Percentiles rank a stretch among this genome's conserved stretches.
These are phyloP conservation scores for Sinodicranocentrus sp. DNA, from an alignment of 2,888 invertebrate species.

Conservation along the genomic window DNA sequence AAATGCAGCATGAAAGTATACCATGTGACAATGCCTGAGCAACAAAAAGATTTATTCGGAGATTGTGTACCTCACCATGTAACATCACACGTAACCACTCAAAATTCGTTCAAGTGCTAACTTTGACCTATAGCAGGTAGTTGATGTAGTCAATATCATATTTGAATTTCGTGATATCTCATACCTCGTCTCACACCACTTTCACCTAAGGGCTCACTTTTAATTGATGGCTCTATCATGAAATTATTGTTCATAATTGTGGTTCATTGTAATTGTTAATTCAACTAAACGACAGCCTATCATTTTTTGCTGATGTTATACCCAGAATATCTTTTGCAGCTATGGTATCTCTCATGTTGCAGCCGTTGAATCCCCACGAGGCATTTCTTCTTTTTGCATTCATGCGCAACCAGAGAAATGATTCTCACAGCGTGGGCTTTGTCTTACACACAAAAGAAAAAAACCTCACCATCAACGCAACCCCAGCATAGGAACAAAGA, in stretches of 20 bases:
- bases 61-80: too few relatives aligned
- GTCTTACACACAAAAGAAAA: slow-evolving; percentile 48
- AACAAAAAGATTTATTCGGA: too few relatives aligned
- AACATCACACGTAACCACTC: too few relatives aligned
- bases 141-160: too few relatives aligned
- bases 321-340: too few relatives aligned
- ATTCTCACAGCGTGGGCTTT: slow-evolving; percentile 59
- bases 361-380: slow-evolving; percentile 56
- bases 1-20: too few relatives aligned
- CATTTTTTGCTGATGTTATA: slow-evolving; percentile 5
- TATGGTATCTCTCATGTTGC: neutral
- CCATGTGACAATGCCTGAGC: too few relatives aligned
- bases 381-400: slow-evolving; percentile 61
- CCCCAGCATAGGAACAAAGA: slow-evolving; percentile 11
- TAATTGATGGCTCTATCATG: slow-evolving; percentile 65
- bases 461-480: too few relatives aligned
- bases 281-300: slow-evolving; percentile 56
- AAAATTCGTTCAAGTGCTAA: too few relatives aligned
- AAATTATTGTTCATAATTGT: slow-evolving; percentile 51
- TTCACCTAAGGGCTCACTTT: slow-evolving; percentile 58
- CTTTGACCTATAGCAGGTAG: too few relatives aligned
- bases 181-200: slow-evolving; percentile 25
- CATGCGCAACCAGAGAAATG: slow-evolving; percentile 65
- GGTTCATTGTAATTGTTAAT: slow-evolving; percentile 59
- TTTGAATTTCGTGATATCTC: slow-evolving; percentile 7